Conservation (phyloP, 2,888 invertebrate species). For the Venusia cambrica region DNA sequence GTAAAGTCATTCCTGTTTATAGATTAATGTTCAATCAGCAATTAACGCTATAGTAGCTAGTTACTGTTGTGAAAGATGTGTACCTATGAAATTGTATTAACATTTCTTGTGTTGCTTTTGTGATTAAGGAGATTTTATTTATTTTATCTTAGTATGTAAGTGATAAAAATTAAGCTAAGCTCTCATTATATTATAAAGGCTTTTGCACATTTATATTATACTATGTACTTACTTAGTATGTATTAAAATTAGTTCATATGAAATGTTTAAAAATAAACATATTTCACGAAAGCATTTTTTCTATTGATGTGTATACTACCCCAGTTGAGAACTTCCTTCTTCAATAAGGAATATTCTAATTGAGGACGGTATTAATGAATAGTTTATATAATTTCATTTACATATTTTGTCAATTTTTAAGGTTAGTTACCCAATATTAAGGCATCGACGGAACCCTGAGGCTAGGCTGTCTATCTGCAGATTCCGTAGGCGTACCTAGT, state of each 20-base stretch:
- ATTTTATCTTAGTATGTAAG: slow-evolving; percentile 33
- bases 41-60: no score
- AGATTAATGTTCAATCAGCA: no score
- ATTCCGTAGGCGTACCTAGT: no score
- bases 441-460: no score
- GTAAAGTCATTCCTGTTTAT: no score
- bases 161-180: slow-evolving; percentile 31
- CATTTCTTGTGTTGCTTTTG: slow-evolving; percentile 21
- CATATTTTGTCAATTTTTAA: no score
- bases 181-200: slow-evolving; percentile 20
- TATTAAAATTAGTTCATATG: slow-evolving; percentile 12
- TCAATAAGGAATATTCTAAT: no score
- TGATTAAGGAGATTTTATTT: slow-evolving; percentile 28
- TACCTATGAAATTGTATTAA: slow-evolving; percentile 32
- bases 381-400: no score
- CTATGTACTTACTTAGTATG: slow-evolving; percentile 4
- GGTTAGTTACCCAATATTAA: no score
- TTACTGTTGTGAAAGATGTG: slow-evolving; percentile 5
- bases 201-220: slow-evolving; percentile 35
- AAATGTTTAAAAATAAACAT: slow-evolving; percentile 21
- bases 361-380: no score
- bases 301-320: slow-evolving; percentile 1
- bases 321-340: no score
- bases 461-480: no score
- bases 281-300: slow-evolving; percentile 9